Conservation (phyloP, 1,140 invertebrate genomes). For the Heliconius hewitsoni region DNA sequence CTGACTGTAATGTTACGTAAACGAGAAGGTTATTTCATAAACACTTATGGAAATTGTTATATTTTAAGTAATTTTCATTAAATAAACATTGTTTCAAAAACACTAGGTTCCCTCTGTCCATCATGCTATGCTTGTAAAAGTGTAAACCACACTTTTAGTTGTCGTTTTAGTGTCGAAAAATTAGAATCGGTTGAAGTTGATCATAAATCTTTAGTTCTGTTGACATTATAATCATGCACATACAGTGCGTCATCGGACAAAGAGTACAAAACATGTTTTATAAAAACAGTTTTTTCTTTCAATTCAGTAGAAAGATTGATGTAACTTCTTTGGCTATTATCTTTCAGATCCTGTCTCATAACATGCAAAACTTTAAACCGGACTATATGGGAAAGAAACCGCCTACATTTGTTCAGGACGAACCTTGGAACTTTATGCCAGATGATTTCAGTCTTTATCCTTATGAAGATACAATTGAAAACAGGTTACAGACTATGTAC, state of each 20-base stretch:
- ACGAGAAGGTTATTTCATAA: background rate
- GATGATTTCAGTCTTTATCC: slow-evolving; percentile 47
- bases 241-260: no score
- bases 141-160: no score
- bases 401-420: slow-evolving; percentile 43
- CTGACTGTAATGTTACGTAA: background rate
- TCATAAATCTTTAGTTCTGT: no score
- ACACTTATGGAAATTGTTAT: background rate
- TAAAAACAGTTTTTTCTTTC: no score
- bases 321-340: background rate
- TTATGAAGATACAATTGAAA: slow-evolving; percentile 47
- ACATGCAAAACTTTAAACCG: slow-evolving; percentile 38
- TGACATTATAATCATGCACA: no score
- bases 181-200: no score
- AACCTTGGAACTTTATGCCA: slow-evolving; percentile 43
- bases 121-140: no score
- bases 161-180: no score
- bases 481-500: slow-evolving; percentile 36
- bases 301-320: background rate
- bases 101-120: background rate
- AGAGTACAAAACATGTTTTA: no score
- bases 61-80: background rate
- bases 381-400: slow-evolving; percentile 30
- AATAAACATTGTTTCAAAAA: background rate
- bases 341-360: slow-evolving; percentile 45